phyloP scores from a whole-genome alignment of 1,140 invertebrate species.

The Drosophila biarmipes region DNA sequence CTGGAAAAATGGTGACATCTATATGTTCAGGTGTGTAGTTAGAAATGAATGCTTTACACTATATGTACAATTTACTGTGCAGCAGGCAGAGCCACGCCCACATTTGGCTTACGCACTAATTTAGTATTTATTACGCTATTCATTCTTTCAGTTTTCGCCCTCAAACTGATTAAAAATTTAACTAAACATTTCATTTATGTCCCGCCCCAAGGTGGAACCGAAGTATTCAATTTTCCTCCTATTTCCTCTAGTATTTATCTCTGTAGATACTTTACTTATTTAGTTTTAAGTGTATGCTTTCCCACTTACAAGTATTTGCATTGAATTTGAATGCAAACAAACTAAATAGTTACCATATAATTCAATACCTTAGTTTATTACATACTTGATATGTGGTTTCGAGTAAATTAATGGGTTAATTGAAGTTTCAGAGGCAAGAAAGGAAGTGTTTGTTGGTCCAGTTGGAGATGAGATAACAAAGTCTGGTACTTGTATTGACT shows the following conservation, averaged over 20 bases:
- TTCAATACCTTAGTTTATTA: slow-evolving; percentile 52
- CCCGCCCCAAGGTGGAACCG: neutral
- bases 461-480: slow-evolving; percentile 34
- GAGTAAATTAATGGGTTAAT: slow-evolving; percentile 42
- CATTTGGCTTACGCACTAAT: slow-evolving; percentile 63
- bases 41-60: slow-evolving; percentile 3
- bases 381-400: slow-evolving; percentile 77
- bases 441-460: slow-evolving; percentile 60
- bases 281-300: slow-evolving; percentile 77
- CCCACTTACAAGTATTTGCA: slow-evolving; percentile 71
- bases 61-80: slow-evolving; percentile 36
- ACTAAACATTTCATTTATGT: slow-evolving; percentile 53
- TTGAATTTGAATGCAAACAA: slow-evolving; percentile 54
- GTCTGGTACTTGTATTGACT: slow-evolving; percentile 13
- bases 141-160: slow-evolving; percentile 36
- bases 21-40: slow-evolving; percentile 15
- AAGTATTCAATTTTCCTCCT: slow-evolving; percentile 22
- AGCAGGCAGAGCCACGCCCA: slow-evolving; percentile 53
- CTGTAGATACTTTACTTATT: slow-evolving; percentile 21
- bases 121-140: slow-evolving; percentile 79
- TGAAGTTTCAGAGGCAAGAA: neutral
- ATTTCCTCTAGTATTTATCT: slow-evolving; percentile 26
- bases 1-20: slow-evolving; percentile 18
- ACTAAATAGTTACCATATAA: slow-evolving; percentile 37
- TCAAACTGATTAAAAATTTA: slow-evolving; percentile 50